Evolutionary conservation across 1,140 invertebrate species (phyloP).

Genomic region (Eueides isabella): DNA sequence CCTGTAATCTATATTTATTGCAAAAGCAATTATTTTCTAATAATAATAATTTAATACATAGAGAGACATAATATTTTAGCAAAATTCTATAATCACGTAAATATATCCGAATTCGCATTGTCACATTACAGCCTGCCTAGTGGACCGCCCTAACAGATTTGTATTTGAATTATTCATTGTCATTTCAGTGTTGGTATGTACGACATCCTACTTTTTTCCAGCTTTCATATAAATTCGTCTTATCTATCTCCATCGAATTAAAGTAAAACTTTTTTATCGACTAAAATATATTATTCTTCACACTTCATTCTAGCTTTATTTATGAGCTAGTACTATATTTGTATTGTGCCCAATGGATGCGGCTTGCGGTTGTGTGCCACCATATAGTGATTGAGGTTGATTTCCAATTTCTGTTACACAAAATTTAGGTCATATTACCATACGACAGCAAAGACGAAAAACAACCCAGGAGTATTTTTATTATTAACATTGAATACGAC

Average conservation of each 20-base stretch:
- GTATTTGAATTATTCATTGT: constrained; percentile 30
- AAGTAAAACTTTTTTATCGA: background rate
- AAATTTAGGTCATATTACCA: constrained; percentile 22
- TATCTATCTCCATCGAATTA: background rate
- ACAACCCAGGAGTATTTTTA: background rate
- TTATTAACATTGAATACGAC: background rate
- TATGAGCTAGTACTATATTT: constrained; percentile 23
- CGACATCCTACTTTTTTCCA: constrained; percentile 6
- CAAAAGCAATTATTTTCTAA: too few relatives aligned
- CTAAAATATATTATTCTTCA: background rate
- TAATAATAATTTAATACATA: too few relatives aligned
- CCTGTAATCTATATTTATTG: too few relatives aligned
- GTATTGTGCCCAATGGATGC: constrained; percentile 25
- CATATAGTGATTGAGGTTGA: constrained; percentile 24
- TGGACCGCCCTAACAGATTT: constrained; percentile 32
- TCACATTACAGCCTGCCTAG: constrained; percentile 19
- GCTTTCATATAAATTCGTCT: background rate
- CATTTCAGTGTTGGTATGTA: constrained; percentile 24
- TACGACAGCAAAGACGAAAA: background rate
- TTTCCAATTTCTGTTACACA: constrained; percentile 23
- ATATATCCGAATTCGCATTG: background rate
- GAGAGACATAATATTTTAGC: background rate
- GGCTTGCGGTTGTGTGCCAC: constrained; percentile 26
- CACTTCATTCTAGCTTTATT: constrained; percentile 8
- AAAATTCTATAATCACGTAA: background rate